phyloP scores from a whole-genome alignment of 1,140 invertebrate genomes.

The Olivierus martensii region DNA sequence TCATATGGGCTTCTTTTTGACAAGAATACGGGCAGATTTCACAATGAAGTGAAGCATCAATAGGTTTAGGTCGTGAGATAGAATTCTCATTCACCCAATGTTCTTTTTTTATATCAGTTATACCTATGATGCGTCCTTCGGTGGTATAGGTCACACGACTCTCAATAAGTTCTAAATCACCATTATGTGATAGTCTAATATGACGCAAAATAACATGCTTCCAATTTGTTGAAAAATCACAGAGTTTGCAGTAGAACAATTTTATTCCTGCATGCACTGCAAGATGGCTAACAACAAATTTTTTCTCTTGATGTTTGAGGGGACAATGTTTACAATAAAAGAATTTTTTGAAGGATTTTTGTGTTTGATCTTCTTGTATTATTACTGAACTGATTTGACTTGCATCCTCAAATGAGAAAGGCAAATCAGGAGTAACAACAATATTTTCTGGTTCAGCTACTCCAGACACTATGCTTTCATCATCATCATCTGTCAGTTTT shows the following conservation, averaged over 20 bases:
- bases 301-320: slow-evolving; percentile 44
- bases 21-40: slow-evolving; percentile 58
- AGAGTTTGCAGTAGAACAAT: slow-evolving; percentile 53
- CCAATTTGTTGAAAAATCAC: slow-evolving; percentile 60
- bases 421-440: slow-evolving; percentile 18
- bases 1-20: slow-evolving; percentile 44
- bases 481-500: neutral
- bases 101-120: neutral
- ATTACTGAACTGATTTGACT: neutral
- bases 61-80: slow-evolving; percentile 5
- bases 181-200: slow-evolving; percentile 10
- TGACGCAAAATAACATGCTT: slow-evolving; percentile 50
- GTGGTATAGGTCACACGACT: slow-evolving; percentile 16
- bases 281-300: slow-evolving; percentile 44
- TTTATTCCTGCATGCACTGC: slow-evolving; percentile 16
- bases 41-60: slow-evolving; percentile 34
- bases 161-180: slow-evolving; percentile 16
- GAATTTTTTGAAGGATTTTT: slow-evolving; percentile 14
- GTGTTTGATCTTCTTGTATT: too few species aligned
- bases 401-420: slow-evolving; percentile 14
- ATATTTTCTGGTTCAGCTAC: slow-evolving; percentile 11
- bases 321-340: slow-evolving; percentile 20
- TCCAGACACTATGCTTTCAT: neutral
- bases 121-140: slow-evolving; percentile 5
- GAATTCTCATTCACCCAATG: slow-evolving; percentile 3